phyloP scores from a whole-genome alignment of 2,888 invertebrate genomes.

The Stegana nigrithorax region DNA sequence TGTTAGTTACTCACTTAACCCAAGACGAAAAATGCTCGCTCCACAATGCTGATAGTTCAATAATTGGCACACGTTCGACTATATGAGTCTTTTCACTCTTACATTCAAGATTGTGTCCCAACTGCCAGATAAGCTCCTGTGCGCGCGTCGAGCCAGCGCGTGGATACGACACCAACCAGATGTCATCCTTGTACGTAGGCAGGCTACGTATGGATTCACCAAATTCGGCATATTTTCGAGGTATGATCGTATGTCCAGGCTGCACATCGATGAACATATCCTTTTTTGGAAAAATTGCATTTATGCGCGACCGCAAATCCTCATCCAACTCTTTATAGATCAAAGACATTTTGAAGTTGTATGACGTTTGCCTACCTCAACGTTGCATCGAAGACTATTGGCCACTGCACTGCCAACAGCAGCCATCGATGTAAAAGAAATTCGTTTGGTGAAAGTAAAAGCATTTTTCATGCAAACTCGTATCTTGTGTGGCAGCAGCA shows the following conservation, averaged over 20 bases:
- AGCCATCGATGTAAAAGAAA: neutral
- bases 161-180: constrained; percentile 90
- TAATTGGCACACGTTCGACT: constrained; percentile 75
- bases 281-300: constrained; percentile 77
- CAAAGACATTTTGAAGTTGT: constrained; percentile 45
- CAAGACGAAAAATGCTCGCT: constrained; percentile 73
- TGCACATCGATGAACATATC: constrained; percentile 79
- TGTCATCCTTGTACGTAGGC: constrained; percentile 79
- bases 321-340: constrained; percentile 73
- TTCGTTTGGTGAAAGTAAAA: constrained; percentile 55
- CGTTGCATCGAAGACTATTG: constrained; percentile 16
- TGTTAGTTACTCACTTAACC: constrained; percentile 70
- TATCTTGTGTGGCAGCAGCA: neutral
- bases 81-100: constrained; percentile 77
- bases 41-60: constrained; percentile 78
- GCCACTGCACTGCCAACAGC: neutral
- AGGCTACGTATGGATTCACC: constrained; percentile 79
- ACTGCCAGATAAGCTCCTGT: constrained; percentile 93
- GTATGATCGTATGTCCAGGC: constrained; percentile 78
- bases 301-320: constrained; percentile 73
- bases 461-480: constrained; percentile 20
- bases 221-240: constrained; percentile 76
- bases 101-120: constrained; percentile 83
- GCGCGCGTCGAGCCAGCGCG: constrained; percentile 94
- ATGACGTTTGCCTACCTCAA: constrained; percentile 22